phyloP scores from a whole-genome alignment of 92 coral and sea anemone genomes.

The Bergia puertoricense region DNA sequence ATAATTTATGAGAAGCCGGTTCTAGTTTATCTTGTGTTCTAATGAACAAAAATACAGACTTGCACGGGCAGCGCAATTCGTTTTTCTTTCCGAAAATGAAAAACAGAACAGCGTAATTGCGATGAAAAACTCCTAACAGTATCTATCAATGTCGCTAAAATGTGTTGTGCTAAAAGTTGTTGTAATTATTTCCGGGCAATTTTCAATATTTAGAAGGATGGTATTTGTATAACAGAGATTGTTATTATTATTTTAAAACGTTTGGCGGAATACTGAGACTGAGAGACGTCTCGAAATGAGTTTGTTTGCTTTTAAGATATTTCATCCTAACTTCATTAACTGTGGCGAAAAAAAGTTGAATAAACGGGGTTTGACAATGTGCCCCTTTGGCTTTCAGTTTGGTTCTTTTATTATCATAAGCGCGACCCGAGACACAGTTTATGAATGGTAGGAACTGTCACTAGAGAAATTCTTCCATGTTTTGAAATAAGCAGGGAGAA shows the following conservation, averaged over 20 bases:
- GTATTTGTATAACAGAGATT: neutral
- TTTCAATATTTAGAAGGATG: conserved; percentile 1
- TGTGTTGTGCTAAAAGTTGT: neutral
- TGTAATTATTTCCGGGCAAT: neutral
- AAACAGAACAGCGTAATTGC: neutral
- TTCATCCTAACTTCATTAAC: neutral
- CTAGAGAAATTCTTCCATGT: conserved; percentile 48
- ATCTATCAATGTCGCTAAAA: neutral
- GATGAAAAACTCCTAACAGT: neutral
- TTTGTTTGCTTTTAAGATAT: neutral
- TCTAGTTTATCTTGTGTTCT: conserved; percentile 36
- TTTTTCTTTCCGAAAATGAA: neutral
- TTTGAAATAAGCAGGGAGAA: conserved; percentile 73
- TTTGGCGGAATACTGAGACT: neutral
- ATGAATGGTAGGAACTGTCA: conserved; percentile 74
- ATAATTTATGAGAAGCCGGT: conserved; percentile 65
- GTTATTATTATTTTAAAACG: neutral
- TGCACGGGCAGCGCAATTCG: neutral
- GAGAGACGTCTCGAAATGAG: neutral
- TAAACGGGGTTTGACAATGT: neutral
- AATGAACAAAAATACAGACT: neutral
- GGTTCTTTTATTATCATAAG: conserved; percentile 5
- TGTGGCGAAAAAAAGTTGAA: neutral
- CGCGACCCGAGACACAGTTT: conserved; percentile 9
- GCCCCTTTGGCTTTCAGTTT: neutral